Percentiles rank a stretch among this genome's conserved stretches.
These are phyloP conservation scores for Listrodromus nycthemerus DNA, from an alignment of 2,888 invertebrate species.

Conservation along the genomic window DNA sequence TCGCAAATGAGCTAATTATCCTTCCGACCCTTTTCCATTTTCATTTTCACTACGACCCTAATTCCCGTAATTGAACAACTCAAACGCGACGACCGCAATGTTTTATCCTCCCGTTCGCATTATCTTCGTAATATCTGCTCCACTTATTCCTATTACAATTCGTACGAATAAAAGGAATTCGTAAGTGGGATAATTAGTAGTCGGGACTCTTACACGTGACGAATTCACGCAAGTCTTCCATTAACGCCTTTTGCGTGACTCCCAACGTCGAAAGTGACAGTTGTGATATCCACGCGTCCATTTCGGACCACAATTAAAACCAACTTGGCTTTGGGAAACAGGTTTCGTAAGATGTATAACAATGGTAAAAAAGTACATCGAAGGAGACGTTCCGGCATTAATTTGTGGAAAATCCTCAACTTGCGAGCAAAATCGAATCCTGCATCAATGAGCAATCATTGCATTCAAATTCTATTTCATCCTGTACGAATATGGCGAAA, in stretches of 20 bases:
- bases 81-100: neutral
- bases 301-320: neutral
- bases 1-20: constrained; percentile 11
- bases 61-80: constrained; percentile 24
- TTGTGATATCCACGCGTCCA: constrained; percentile 16
- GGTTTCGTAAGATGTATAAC: too few relatives aligned
- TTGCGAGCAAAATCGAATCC: too few relatives aligned
- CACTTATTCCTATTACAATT: constrained; percentile 21
- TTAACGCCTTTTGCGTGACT: constrained; percentile 49
- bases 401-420: too few relatives aligned
- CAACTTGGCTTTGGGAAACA: too few relatives aligned
- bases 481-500: too few relatives aligned
- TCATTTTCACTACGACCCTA: neutral
- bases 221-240: constrained; percentile 55
- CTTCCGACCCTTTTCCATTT: neutral
- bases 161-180: neutral
- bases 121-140: constrained; percentile 9
- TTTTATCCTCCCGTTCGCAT: neutral
- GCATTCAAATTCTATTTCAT: too few relatives aligned
- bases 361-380: too few relatives aligned
- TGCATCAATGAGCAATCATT: too few relatives aligned
- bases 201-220: constrained; percentile 7
- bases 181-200: constrained; percentile 30
- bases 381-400: too few relatives aligned
- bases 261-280: neutral